Percentiles rank a stretch among this genome's conserved stretches.
These are phyloP conservation scores for Sesamia inferens DNA, from an alignment of 2,888 invertebrate genomes.

Conservation along the genomic window DNA sequence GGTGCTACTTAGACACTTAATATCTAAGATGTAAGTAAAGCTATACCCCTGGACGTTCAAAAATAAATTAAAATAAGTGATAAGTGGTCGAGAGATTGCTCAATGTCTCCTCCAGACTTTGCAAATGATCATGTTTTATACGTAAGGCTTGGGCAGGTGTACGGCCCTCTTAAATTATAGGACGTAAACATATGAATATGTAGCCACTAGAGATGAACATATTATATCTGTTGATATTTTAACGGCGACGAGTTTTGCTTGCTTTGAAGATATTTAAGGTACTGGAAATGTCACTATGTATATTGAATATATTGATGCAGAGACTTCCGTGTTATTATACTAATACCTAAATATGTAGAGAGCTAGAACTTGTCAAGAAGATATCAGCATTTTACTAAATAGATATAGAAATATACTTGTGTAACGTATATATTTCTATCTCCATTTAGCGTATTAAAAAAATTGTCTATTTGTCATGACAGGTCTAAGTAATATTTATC, in stretches of 20 bases:
- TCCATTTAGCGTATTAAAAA: too few species aligned
- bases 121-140: conserved; percentile 56
- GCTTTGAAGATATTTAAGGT: conserved; percentile 17
- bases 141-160: conserved; percentile 24
- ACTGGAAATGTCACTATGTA: conserved; percentile 32
- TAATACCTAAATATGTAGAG: too few species aligned
- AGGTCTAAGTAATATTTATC: too few species aligned
- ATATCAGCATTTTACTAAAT: not conserved
- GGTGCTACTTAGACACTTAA: conserved; percentile 17
- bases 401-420: not conserved
- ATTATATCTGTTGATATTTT: conserved; percentile 54
- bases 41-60: conserved; percentile 26
- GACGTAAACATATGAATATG: conserved; percentile 59
- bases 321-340: too few species aligned
- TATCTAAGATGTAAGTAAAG: conserved; percentile 27
- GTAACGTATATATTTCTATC: too few species aligned
- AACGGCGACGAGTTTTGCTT: conserved; percentile 39
- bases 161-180: conserved; percentile 43
- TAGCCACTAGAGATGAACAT: conserved; percentile 60
- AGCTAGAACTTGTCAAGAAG: not conserved
- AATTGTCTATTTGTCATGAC: not conserved
- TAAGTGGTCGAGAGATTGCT: conserved; percentile 42
- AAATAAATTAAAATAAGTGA: conserved; percentile 54
- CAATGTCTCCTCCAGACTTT: conserved; percentile 42
- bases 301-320: not conserved